Conservation (phyloP, 2,888 invertebrate species). For the Sclerodermus sp. region DNA sequence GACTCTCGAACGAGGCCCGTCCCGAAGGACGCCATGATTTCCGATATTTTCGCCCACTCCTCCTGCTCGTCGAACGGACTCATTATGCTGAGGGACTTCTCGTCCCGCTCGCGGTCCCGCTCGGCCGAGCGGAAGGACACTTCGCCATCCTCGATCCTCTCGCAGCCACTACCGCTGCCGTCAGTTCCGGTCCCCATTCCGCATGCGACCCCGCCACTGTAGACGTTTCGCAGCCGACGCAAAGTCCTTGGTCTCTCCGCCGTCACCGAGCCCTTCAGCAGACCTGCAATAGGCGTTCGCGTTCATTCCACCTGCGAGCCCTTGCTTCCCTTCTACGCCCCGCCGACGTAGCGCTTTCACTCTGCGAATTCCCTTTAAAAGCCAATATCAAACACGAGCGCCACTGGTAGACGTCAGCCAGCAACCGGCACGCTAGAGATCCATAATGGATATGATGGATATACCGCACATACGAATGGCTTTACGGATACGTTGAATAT, state of each 20-base stretch:
- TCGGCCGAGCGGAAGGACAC: slow-evolving; percentile 47
- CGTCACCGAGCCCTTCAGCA: slow-evolving; percentile 81
- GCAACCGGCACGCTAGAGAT: too few species aligned
- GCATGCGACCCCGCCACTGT: slow-evolving; percentile 58
- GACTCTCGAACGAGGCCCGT: slow-evolving; percentile 78
- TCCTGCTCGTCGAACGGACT: slow-evolving; percentile 93
- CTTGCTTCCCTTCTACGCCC: too few species aligned
- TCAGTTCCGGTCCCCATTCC: slow-evolving; percentile 54
- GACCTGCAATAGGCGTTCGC: slow-evolving; percentile 69
- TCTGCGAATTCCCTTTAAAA: too few species aligned
- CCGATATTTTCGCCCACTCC: slow-evolving; percentile 95
- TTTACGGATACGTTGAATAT: slow-evolving; percentile 44
- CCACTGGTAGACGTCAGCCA: too few species aligned
- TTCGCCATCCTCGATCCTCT: slow-evolving; percentile 51
- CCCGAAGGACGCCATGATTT: slow-evolving; percentile 93
- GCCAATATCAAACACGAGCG: too few species aligned
- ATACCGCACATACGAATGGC: slow-evolving; percentile 33
- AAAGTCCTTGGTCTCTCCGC: slow-evolving; percentile 76
- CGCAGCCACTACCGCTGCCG: slow-evolving; percentile 43
- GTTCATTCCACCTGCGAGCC: too few species aligned
- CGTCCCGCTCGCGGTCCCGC: slow-evolving; percentile 52
- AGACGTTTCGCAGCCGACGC: slow-evolving; percentile 73
- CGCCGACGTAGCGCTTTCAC: too few species aligned
- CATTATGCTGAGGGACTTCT: slow-evolving; percentile 66
- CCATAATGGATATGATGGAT: slow-evolving; percentile 40